Conservation (phyloP, 2,113 vertebrate species). For the Heterochromis multidens region DNA sequence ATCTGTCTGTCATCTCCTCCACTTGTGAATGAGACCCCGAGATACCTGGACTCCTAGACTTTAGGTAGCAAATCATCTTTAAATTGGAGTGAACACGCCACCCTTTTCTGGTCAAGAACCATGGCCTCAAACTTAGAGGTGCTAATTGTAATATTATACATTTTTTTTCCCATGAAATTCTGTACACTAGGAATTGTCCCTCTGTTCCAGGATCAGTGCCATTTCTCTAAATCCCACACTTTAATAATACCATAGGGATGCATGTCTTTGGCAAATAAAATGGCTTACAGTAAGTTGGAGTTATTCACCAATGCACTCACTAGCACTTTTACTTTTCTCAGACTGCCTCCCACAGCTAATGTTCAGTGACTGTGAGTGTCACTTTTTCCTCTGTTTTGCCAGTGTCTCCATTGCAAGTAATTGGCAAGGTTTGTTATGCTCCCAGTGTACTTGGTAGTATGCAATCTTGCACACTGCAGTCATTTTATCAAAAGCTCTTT, state of each 20-base stretch:
- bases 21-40: not conserved
- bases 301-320: not conserved
- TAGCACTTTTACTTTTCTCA: not conserved
- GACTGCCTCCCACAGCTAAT: no score
- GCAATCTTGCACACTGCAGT: not conserved
- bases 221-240: no score
- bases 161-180: no score
- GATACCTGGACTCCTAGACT: not conserved
- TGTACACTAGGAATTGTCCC: no score
- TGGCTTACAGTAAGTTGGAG: not conserved
- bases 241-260: no score
- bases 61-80: no score
- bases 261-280: not conserved
- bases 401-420: not conserved
- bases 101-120: not conserved
- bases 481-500: not conserved
- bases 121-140: not conserved
- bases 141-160: not conserved
- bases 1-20: not conserved
- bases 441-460: not conserved
- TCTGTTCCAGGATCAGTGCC: no score
- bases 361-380: not conserved
- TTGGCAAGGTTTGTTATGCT: not conserved
- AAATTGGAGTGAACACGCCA: no score
- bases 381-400: accelerated